phyloP scores from a whole-genome alignment of 2,797 vertebrate species.

The Tachyglossus aculeatus region DNA sequence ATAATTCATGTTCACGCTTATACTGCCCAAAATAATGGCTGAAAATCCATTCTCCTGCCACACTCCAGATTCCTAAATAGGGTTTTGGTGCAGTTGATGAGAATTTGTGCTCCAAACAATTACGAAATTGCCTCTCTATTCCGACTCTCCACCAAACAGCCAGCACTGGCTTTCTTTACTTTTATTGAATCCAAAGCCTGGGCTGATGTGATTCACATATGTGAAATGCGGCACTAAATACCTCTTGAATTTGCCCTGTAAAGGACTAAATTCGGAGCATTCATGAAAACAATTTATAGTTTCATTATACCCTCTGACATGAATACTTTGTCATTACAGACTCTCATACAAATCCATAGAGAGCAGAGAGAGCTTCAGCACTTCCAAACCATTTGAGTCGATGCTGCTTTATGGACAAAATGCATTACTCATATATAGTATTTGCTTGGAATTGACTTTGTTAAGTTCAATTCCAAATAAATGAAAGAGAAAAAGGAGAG shows the following conservation, averaged over 20 bases:
- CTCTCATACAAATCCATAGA: slow-evolving; percentile 68
- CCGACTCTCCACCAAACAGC: no score
- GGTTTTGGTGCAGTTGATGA: no score
- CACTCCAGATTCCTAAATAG: no score
- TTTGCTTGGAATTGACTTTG: slow-evolving; percentile 63
- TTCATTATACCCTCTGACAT: slow-evolving; percentile 74
- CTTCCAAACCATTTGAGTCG: slow-evolving; percentile 57
- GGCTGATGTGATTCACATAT: slow-evolving; percentile 47
- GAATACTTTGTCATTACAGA: slow-evolving; percentile 70
- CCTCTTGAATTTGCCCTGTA: slow-evolving; percentile 64
- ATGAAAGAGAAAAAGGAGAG: slow-evolving; percentile 56
- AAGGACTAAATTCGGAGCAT: slow-evolving; percentile 68
- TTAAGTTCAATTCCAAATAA: slow-evolving; percentile 71
- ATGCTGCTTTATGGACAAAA: slow-evolving; percentile 63
- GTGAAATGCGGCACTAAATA: slow-evolving; percentile 63
- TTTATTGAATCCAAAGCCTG: slow-evolving; percentile 36
- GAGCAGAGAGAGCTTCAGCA: slow-evolving; percentile 60
- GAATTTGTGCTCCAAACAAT: no score
- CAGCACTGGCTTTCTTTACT: no score
- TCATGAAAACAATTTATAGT: slow-evolving; percentile 79
- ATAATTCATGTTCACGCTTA: no score
- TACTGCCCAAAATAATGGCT: no score
- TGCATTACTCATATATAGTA: slow-evolving; percentile 58
- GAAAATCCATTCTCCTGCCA: no score
- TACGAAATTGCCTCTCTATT: no score